phyloP scores from a whole-genome alignment of 2,888 invertebrate species.

The Nasonia oneida region DNA sequence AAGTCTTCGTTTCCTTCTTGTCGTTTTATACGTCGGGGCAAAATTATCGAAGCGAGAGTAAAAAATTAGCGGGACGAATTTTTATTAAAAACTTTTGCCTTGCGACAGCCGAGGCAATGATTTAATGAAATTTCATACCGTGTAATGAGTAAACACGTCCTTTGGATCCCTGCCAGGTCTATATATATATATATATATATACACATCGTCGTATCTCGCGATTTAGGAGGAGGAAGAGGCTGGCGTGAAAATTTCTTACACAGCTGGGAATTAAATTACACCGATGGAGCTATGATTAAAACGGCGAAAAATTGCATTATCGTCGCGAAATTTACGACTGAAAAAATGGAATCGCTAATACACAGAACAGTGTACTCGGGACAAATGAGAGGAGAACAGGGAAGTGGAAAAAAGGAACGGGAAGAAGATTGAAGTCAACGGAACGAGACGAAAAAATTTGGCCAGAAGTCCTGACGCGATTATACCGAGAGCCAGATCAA shows the following conservation, averaged over 20 bases:
- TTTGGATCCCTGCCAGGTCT: slow-evolving; percentile 4
- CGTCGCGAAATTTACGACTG: background rate
- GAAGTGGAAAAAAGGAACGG: background rate
- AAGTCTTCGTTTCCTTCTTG: background rate
- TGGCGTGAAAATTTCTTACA: background rate
- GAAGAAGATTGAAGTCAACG: background rate
- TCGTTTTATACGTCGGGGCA: background rate
- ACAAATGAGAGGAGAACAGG: background rate
- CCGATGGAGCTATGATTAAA: background rate
- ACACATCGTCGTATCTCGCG: background rate
- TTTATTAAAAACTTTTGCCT: background rate
- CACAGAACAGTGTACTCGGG: background rate
- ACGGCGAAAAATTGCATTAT: background rate
- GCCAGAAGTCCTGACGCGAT: background rate
- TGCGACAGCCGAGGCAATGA: background rate
- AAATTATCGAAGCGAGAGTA: background rate
- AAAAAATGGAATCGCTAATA: too few relatives aligned
- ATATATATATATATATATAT: too few relatives aligned
- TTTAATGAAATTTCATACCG: slow-evolving; percentile 20
- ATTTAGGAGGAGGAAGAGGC: background rate
- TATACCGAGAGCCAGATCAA: background rate
- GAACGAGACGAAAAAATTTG: background rate
- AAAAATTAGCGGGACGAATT: background rate
- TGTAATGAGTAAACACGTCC: slow-evolving; percentile 18
- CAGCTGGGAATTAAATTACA: background rate